Evolutionary conservation across 1,140 invertebrate species (phyloP), one percentile per base, ranked within the genome.

Genomic region (Drosophila teissieri): DNA sequence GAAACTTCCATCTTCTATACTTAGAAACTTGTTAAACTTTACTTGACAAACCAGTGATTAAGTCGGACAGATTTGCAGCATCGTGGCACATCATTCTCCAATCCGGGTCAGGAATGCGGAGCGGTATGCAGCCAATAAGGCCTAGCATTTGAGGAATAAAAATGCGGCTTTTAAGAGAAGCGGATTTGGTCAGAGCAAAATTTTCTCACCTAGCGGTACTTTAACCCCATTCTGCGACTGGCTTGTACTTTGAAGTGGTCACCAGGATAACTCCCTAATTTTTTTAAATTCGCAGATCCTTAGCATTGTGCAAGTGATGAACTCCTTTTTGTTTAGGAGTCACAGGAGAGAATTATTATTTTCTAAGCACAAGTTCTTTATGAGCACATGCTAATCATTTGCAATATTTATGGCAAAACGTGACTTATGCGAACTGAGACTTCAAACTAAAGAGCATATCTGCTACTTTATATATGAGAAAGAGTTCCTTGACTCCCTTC

Each of bases 361-460:
- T 6, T 17, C 3, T 11, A 22, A 45, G 22, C 55, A 60, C 37
- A 60, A 55, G 34, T 45, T 24, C 15, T 64, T 75, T 75, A 65
- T 61, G 49, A 49, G 44, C 65, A 78, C 56, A 84, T 86, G 68
- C 68, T 74, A 78, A 86, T 86, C 68, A 82, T 63, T 70, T 57
- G 46, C 64, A 54, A 68, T 83, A 76, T 78, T 70, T 82, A 80
- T 84, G 75, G 48, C 55, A 27, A 76, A 79, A 82, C 83, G 78
- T 88, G 78, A 88, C 62, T 82, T 78, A 54, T 78, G 56, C 53
- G 34, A 42, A 58, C 48, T 46, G 48, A 37, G 31, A 58, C 68
- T 3, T 39, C 45, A 31, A 64, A 24, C 42, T 27, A 36, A 65
- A 34, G 48, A 51, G 57, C 39, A 27, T 39, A 46, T 54, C 24